Evolutionary conservation across 2,888 invertebrate genomes (phyloP), one percentile per base, ranked within the genome.

Genomic region (Rhyacophila evoluta): DNA sequence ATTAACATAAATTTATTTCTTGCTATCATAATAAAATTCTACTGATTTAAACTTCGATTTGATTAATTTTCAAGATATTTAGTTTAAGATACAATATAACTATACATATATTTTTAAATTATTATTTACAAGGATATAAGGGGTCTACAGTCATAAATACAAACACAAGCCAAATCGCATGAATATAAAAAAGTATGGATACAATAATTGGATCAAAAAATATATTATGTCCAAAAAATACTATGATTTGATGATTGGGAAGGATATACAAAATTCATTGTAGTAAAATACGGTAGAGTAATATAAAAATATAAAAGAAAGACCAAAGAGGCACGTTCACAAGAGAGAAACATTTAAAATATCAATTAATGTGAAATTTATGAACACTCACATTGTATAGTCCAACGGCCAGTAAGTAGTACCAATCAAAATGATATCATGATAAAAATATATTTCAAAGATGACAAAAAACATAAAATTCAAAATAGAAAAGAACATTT

Each of bases 361-460:
- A 55, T 55, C 55, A 55, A 55, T 25, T 8, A 55, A 55, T 55
- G 55, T 19, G 55, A 55, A 55, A 55, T 55, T 8, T 25, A 55
- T 55, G 55, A 75, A 41, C 28, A 81, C 81, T 81, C 79, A 81
- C 81, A 81, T 79, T 75, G 69, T 67, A 69, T 68, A 75, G 39
- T 81, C 81, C 81, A 77, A 71, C 28, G 76, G 81, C 79, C 80
- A 75, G 80, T 81, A 38, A 75, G 80, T 81, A 38, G 27, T 72
- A 77, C 38, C 41, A 72, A 79, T 70, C 19, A 55, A 79, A 79
- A 39, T 29, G 28, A 72, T 68, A 55, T 74, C 19, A 75, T 72
- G 72, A 72, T 76, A 76, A 76, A 76, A 39, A 38, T 55, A 19
- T 25, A 19, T 19, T 55, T 55, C 25, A 55, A 8, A 55, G 19